Percentiles rank a stretch among this genome's conserved stretches.
Conservation (phyloP, 2,888 invertebrate genomes). For the Drosophila mercatorum region DNA sequence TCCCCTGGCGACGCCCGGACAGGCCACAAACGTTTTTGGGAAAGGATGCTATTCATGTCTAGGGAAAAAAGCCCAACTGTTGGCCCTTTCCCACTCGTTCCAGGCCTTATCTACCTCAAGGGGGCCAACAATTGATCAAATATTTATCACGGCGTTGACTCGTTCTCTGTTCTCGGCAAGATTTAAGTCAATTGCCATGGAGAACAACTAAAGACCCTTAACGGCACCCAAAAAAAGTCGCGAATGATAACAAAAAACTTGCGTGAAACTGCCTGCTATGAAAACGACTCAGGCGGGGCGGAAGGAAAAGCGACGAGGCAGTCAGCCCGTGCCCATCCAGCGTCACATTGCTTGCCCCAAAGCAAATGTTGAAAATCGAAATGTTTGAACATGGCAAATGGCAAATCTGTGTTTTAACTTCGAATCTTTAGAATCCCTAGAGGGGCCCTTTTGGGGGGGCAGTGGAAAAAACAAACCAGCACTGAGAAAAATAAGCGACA, state of each 20-base stretch:
- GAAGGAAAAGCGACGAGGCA: neutral
- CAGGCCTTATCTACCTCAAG: conserved; percentile 19
- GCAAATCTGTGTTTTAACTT: too few relatives aligned
- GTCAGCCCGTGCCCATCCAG: neutral
- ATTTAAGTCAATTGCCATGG: conserved; percentile 1
- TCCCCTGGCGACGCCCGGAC: conserved; percentile 35
- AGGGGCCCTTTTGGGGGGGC: too few relatives aligned
- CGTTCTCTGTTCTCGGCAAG: conserved; percentile 3
- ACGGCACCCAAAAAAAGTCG: neutral
- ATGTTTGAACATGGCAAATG: neutral
- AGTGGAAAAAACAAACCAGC: too few relatives aligned
- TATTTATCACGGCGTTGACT: conserved; percentile 55
- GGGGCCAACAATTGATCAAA: conserved; percentile 63
- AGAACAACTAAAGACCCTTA: neutral
- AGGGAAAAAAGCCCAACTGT: conserved; percentile 34
- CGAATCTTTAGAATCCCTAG: too few relatives aligned
- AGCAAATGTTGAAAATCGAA: conserved; percentile 11
- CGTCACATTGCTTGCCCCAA: conserved; percentile 1
- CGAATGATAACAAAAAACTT: neutral
- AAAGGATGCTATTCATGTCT: conserved; percentile 50
- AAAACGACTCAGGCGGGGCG: neutral
- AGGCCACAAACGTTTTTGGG: conserved; percentile 24
- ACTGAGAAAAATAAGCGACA: neutral
- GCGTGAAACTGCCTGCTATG: neutral
- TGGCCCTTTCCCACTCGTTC: neutral